A percentile compares a stretch with the other conserved stretches of the same genome.
Evolutionary conservation across 2,888 invertebrate genomes (phyloP).

Genomic region (Orthosia cruda): DNA sequence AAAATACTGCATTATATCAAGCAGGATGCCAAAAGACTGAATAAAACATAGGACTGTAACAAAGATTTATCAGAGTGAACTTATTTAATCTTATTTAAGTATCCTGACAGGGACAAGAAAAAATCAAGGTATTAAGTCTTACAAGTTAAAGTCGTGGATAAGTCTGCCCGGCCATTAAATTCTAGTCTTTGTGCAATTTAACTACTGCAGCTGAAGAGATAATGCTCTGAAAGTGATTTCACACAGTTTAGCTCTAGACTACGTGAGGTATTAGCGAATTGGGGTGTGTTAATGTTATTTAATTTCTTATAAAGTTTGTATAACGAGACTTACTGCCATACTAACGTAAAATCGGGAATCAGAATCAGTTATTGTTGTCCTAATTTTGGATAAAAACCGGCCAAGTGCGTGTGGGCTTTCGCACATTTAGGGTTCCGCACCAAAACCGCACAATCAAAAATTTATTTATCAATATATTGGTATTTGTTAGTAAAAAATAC

Average conservation of each 20-base stretch:
- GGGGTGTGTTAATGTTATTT: neutral
- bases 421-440: too few relatives aligned
- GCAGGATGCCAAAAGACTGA: neutral
- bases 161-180: constrained; percentile 81
- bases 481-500: too few relatives aligned
- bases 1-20: neutral
- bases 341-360: too few relatives aligned
- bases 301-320: neutral
- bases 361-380: too few relatives aligned
- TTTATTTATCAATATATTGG: too few relatives aligned
- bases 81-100: constrained; percentile 61
- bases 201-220: constrained; percentile 79
- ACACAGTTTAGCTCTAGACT: constrained; percentile 71
- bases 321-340: too few relatives aligned
- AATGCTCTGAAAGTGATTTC: constrained; percentile 77
- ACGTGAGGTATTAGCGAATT: constrained; percentile 40
- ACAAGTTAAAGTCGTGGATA: constrained; percentile 77
- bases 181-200: constrained; percentile 87
- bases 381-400: too few relatives aligned
- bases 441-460: too few relatives aligned
- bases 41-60: constrained; percentile 16
- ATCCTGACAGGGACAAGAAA: constrained; percentile 58
- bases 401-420: too few relatives aligned
- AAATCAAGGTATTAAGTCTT: constrained; percentile 75
- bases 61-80: constrained; percentile 38